Evolutionary conservation across 2,888 invertebrate genomes (phyloP).

Genomic region (Amorpha juglandis): DNA sequence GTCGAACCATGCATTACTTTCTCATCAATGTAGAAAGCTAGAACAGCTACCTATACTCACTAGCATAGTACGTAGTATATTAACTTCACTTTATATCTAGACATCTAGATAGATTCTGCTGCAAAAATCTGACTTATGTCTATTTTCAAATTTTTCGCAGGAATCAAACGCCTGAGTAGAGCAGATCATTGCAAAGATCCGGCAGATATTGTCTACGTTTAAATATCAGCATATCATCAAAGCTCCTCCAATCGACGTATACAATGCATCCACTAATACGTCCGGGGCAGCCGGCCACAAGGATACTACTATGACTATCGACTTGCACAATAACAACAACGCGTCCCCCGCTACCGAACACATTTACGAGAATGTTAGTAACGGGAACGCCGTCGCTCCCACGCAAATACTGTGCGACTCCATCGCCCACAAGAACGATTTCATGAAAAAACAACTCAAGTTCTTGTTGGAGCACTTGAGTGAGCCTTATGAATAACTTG

Average conservation of each 20-base stretch:
- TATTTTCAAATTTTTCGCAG: constrained; percentile 84
- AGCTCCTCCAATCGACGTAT: constrained; percentile 79
- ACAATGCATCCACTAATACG: constrained; percentile 69
- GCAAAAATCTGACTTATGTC: constrained; percentile 68
- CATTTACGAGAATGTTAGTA: constrained; percentile 73
- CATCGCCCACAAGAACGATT: constrained; percentile 78
- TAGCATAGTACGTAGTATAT: constrained; percentile 65
- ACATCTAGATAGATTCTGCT: constrained; percentile 51
- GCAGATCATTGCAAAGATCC: constrained; percentile 93
- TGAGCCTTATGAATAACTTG: constrained; percentile 86
- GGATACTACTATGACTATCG: constrained; percentile 74
- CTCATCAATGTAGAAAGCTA: constrained; percentile 68
- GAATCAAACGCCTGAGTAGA: constrained; percentile 96
- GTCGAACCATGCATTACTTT: constrained; percentile 59
- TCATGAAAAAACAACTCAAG: constrained; percentile 82
- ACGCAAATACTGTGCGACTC: constrained; percentile 77
- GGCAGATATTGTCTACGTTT: constrained; percentile 90
- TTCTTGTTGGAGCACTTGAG: constrained; percentile 87
- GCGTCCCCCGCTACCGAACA: constrained; percentile 51
- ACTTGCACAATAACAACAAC: constrained; percentile 71
- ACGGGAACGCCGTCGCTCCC: constrained; percentile 79
- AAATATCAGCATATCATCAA: constrained; percentile 86
- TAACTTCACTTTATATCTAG: constrained; percentile 56
- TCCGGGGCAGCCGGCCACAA: constrained; percentile 63
- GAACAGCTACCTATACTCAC: constrained; percentile 63